Evolutionary conservation across 2,888 invertebrate species (phyloP).

Genomic region (Buathra laborator): DNA sequence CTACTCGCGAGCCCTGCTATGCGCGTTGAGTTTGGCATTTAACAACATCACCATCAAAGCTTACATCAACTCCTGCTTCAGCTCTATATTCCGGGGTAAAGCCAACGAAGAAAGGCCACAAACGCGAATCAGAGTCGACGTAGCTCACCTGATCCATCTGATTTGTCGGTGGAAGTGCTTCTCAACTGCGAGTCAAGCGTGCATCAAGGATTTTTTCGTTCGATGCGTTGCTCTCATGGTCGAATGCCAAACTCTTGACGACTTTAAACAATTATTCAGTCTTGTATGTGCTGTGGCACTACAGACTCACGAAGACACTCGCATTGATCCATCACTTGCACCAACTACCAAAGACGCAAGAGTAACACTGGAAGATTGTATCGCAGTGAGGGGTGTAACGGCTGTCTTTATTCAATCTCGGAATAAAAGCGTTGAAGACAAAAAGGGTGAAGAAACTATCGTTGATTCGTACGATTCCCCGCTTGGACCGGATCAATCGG

Average conservation of each 20-base stretch:
- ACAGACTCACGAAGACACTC: constrained; percentile 3
- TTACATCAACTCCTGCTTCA: neutral
- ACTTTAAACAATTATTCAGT: constrained; percentile 5
- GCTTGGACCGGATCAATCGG: constrained; percentile 8
- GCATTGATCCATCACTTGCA: neutral
- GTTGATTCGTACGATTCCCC: neutral
- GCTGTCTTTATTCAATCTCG: neutral
- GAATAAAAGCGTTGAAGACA: neutral
- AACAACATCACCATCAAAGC: constrained; percentile 1
- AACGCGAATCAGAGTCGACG: constrained; percentile 54
- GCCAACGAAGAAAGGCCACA: neutral
- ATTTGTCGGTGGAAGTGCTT: constrained; percentile 54
- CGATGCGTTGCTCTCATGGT: constrained; percentile 48
- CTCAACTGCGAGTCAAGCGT: constrained; percentile 4
- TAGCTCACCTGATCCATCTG: constrained; percentile 57
- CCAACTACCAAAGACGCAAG: constrained; percentile 38
- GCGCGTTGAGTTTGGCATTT: constrained; percentile 2
- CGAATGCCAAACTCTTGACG: constrained; percentile 21
- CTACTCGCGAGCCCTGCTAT: constrained; percentile 28
- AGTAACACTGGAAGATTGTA: constrained; percentile 37
- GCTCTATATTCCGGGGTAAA: too few relatives aligned
- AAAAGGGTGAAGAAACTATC: neutral
- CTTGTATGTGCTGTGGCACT: constrained; percentile 30
- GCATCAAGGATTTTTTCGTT: constrained; percentile 54
- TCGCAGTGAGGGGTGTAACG: constrained; percentile 23